phyloP scores from a whole-genome alignment of 2,113 vertebrate genomes.

The Grallaria varia region DNA sequence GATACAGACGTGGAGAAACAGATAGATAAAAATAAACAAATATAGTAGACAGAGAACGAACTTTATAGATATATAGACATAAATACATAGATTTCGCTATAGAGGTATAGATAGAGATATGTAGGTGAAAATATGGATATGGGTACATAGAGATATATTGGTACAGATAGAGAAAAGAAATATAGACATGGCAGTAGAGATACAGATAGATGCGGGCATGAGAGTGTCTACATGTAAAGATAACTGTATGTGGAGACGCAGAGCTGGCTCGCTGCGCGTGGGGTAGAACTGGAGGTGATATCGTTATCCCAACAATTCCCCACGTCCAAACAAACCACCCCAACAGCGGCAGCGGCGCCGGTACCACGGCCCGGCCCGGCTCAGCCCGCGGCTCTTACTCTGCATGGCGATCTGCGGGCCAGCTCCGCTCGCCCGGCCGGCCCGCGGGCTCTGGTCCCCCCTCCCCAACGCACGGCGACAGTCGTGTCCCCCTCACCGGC shows the following conservation, averaged over 20 bases:
- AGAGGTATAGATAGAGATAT: background rate
- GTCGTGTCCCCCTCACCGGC: background rate
- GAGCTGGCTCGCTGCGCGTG: background rate
- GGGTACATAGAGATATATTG: background rate
- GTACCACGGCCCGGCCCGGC: too few relatives aligned
- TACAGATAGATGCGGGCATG: background rate
- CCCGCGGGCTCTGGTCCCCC: background rate
- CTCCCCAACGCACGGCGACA: background rate
- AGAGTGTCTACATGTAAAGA: background rate
- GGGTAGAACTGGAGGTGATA: background rate
- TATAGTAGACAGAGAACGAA: background rate
- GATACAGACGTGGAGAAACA: accelerated
- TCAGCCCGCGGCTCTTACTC: constrained; percentile 37
- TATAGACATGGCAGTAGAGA: background rate
- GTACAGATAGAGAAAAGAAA: background rate
- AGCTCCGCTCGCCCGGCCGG: background rate
- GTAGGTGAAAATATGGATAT: background rate
- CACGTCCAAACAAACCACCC: background rate
- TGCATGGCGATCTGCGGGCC: background rate
- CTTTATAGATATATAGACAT: background rate
- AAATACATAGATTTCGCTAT: background rate
- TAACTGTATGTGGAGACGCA: accelerated
- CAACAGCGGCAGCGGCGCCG: background rate
- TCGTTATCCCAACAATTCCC: background rate
- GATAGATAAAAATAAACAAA: background rate